Conservation (phyloP, 2,888 invertebrate genomes). For the Helicoverpa assulta region DNA sequence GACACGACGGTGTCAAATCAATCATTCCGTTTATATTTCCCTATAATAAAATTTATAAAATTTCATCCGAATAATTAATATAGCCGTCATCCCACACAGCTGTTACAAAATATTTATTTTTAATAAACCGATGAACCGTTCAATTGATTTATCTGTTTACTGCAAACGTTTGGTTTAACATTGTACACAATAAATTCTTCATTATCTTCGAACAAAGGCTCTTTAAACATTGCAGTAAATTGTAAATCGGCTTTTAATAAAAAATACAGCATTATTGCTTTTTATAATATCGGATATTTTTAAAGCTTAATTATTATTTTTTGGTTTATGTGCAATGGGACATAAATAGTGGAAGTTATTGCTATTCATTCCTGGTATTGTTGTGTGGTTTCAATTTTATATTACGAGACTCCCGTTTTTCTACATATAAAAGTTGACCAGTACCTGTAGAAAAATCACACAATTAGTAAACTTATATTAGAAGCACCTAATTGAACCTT, state of each 20-base stretch:
- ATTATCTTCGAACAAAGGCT: neutral
- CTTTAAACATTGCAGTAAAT: neutral
- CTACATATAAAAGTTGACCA: too few relatives aligned
- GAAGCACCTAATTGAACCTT: too few relatives aligned
- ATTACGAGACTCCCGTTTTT: too few relatives aligned
- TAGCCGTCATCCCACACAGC: neutral
- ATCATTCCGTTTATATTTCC: neutral
- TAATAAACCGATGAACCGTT: slow-evolving; percentile 10
- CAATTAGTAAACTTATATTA: too few relatives aligned
- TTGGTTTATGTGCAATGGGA: too few relatives aligned
- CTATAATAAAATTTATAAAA: slow-evolving; percentile 3
- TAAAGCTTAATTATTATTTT: too few relatives aligned
- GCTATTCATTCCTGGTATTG: too few relatives aligned
- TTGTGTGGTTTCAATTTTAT: too few relatives aligned
- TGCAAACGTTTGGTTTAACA: slow-evolving; percentile 6
- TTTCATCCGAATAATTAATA: slow-evolving; percentile 14
- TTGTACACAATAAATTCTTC: slow-evolving; percentile 14
- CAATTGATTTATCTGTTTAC: slow-evolving; percentile 6
- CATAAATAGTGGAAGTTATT: too few relatives aligned
- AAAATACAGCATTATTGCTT: too few relatives aligned
- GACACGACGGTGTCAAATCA: neutral
- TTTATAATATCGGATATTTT: too few relatives aligned
- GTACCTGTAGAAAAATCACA: too few relatives aligned
- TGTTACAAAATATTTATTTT: slow-evolving; percentile 19
- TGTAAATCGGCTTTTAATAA: neutral